Conservation (phyloP, 2,797 vertebrate species). For the Hephaestus fuliginosus region DNA sequence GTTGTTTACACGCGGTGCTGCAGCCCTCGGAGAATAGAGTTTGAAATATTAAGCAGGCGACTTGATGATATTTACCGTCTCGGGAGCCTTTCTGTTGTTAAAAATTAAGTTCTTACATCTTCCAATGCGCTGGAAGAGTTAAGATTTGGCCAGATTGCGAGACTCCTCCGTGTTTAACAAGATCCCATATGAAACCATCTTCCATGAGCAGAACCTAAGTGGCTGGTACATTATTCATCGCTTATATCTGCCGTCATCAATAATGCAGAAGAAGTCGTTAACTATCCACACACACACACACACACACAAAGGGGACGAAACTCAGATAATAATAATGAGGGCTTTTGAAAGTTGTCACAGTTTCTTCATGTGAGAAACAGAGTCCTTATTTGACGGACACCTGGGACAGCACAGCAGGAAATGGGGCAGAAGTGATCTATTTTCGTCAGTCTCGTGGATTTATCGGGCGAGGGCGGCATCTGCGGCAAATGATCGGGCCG, state of each 20-base stretch:
- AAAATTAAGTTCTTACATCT: constrained; percentile 49
- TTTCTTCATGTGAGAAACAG: constrained; percentile 23
- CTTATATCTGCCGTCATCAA: constrained; percentile 71
- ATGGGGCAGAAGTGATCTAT: constrained; percentile 64
- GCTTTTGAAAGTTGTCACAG: constrained; percentile 35
- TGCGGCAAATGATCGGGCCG: constrained; percentile 7
- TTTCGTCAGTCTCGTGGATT: constrained; percentile 44
- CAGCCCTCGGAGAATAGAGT: constrained; percentile 36
- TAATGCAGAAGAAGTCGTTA: constrained; percentile 71
- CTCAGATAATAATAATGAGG: constrained; percentile 25
- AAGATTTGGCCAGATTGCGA: constrained; percentile 40
- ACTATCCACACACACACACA: constrained; percentile 62
- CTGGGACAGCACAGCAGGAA: constrained; percentile 54
- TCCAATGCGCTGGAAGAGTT: constrained; percentile 23
- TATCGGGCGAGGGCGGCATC: constrained; percentile 15
- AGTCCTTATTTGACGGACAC: constrained; percentile 54
- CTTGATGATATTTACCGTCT: constrained; percentile 34
- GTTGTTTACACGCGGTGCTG: constrained; percentile 50
- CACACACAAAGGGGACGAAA: constrained; percentile 16
- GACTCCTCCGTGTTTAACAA: constrained; percentile 55
- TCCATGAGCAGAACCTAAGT: constrained; percentile 54
- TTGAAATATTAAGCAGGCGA: constrained; percentile 48
- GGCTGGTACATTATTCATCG: constrained; percentile 77
- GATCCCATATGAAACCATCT: constrained; percentile 41
- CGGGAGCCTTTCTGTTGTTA: constrained; percentile 39